Evolutionary conservation across 2,797 vertebrate species (phyloP), one percentile per base, ranked within the genome.

Genomic region (Carapus acus): DNA sequence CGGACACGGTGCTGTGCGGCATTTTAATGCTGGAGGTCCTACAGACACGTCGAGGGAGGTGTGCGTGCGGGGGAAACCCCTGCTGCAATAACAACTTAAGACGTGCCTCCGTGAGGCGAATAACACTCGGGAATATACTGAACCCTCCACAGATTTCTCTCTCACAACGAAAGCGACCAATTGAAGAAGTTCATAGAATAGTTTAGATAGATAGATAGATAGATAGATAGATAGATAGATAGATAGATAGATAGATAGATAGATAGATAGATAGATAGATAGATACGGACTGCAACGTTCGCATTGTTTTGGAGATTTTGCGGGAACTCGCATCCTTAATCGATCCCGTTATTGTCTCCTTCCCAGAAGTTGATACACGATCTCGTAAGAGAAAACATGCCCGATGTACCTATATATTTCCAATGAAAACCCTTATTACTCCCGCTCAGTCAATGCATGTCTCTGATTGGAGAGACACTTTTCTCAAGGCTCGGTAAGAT

Each of bases 31-130:
- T 52, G 21, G 13, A 23, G n/a, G 19, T n/a, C 29, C 17, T 31
- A 43, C n/a, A 7, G 54, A 53, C 57, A 70, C 40, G 14, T 53
- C 40, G 34, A 55, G 62, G 9, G 52, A 45, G 58, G 31, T 33
- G 31, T 33, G 31, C 14, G 31, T 33, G 31, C 14, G 31, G 33
- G 77, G 77, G 79, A 75, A 77, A 82, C 80, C 80, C 81, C 81
- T 84, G 70, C 83, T 86, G 81, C 83, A 85, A 78, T 76, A 84
- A 83, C 79, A 85, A 82, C 46, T 81, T 80, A 31, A 70, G 36
- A 70, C 53, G 18, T 22, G 23, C 58, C 67, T 63, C 71, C 64
- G 71, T 12, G 20, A 21, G 64, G 24, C 4, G 24, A 27, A 9
- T 9, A 36, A 43, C 36, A 50, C 62, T 58, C 58, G 61, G 50